phyloP scores from a whole-genome alignment of 2,888 invertebrate genomes.

The Nephrotoma appendiculata region DNA sequence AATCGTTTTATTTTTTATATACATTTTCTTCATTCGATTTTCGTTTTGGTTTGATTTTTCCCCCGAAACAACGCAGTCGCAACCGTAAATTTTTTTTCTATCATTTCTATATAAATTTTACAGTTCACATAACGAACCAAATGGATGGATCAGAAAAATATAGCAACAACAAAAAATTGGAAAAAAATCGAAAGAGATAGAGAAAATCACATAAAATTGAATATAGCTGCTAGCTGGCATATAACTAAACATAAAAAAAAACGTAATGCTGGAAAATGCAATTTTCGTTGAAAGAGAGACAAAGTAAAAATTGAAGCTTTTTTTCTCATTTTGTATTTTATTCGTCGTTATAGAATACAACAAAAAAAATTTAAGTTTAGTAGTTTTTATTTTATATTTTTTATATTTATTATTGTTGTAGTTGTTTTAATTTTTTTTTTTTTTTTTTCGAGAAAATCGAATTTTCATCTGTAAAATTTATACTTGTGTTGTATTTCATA shows the following conservation, averaged over 20 bases:
- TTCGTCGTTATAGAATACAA: not conserved
- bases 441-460: not conserved
- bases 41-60: not conserved
- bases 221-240: not conserved
- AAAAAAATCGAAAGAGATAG: not conserved
- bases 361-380: not conserved
- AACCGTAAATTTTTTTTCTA: not conserved
- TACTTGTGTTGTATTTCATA: not conserved
- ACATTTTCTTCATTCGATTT: not conserved
- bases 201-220: slow-evolving; percentile 3
- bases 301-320: not conserved
- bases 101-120: not conserved
- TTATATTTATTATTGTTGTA: not conserved
- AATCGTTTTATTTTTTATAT: not conserved
- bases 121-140: slow-evolving; percentile 3
- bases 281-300: not conserved
- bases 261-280: not conserved
- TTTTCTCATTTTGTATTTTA: not conserved
- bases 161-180: not conserved
- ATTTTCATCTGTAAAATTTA: not conserved
- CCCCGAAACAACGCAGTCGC: slow-evolving; percentile 1
- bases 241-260: not conserved
- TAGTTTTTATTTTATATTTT: not conserved
- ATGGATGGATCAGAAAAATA: slow-evolving; percentile 1
- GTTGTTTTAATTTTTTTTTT: not conserved